Evolutionary conservation across 2,797 vertebrate species (phyloP).

Genomic region (Sebastes iracundus): DNA sequence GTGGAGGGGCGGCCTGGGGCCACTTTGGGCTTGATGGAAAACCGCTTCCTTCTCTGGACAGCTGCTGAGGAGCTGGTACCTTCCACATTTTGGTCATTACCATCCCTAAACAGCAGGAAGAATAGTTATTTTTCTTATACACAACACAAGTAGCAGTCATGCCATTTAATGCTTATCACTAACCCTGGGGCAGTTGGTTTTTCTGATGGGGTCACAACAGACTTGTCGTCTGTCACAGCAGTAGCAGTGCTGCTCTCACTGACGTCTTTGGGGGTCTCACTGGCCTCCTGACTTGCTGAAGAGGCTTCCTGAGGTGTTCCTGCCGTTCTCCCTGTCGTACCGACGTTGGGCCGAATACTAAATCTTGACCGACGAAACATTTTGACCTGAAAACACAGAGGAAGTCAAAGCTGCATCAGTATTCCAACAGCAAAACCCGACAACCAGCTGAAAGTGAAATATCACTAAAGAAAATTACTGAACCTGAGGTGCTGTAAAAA

Average conservation of each 20-base stretch:
- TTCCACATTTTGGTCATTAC: constrained; percentile 64
- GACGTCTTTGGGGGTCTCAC: constrained; percentile 18
- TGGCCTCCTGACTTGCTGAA: constrained; percentile 27
- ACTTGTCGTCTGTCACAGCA: constrained; percentile 20
- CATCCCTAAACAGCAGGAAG: constrained; percentile 69
- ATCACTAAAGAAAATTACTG: no score
- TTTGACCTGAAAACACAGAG: constrained; percentile 42
- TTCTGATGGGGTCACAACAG: constrained; percentile 24
- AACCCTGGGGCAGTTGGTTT: constrained; percentile 50
- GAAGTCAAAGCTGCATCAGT: neutral
- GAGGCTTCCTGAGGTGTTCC: constrained; percentile 63
- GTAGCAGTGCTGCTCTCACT: constrained; percentile 8
- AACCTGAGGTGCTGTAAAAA: neutral
- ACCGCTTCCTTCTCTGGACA: constrained; percentile 89
- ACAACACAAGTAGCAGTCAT: neutral
- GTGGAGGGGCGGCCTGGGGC: constrained; percentile 66
- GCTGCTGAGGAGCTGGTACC: constrained; percentile 67
- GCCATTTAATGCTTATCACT: constrained; percentile 4
- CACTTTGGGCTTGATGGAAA: constrained; percentile 88
- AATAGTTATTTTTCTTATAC: neutral
- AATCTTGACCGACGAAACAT: constrained; percentile 94
- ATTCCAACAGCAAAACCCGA: neutral
- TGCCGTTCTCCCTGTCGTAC: constrained; percentile 63
- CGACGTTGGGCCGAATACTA: constrained; percentile 88
- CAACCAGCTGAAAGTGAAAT: neutral